Percentiles rank a stretch among this genome's conserved stretches.
These are phyloP conservation scores for Drosophila kuntzei DNA, from an alignment of 2,888 invertebrate genomes.

Conservation along the genomic window DNA sequence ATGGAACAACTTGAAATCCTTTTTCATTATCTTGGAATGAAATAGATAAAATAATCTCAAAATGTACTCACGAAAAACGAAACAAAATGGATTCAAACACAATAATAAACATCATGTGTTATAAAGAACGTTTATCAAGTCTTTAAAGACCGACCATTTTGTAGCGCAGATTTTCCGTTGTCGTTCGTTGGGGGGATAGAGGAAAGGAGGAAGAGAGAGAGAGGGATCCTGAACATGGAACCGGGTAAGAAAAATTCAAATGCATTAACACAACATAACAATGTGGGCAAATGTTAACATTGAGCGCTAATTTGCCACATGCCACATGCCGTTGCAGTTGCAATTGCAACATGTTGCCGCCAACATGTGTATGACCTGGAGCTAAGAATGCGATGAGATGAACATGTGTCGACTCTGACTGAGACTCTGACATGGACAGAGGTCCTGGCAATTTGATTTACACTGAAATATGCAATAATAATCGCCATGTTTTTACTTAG, in stretches of 20 bases:
- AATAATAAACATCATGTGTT: background rate
- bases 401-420: constrained; percentile 11
- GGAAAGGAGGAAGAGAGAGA: background rate
- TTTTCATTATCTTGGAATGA: too few species aligned
- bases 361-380: too few species aligned
- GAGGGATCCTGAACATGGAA: constrained; percentile 2
- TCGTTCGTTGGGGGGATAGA: background rate
- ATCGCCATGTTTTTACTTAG: too few species aligned
- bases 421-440: constrained; percentile 20
- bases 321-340: constrained; percentile 31
- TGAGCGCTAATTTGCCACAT: constrained; percentile 73
- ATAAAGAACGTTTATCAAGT: background rate
- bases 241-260: constrained; percentile 58
- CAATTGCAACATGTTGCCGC: constrained; percentile 15
- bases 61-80: background rate
- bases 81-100: constrained; percentile 7
- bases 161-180: constrained; percentile 24
- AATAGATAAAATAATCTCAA: background rate
- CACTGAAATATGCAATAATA: too few species aligned
- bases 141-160: background rate
- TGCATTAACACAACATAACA: constrained; percentile 75
- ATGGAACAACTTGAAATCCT: too few species aligned
- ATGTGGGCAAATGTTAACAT: constrained; percentile 77
- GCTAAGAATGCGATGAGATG: too few species aligned
- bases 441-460: constrained; percentile 36